Percentiles rank a stretch among this genome's conserved stretches.
Evolutionary conservation across 1,140 invertebrate genomes (phyloP).

Genomic region (Vollenhovia emeryi): DNA sequence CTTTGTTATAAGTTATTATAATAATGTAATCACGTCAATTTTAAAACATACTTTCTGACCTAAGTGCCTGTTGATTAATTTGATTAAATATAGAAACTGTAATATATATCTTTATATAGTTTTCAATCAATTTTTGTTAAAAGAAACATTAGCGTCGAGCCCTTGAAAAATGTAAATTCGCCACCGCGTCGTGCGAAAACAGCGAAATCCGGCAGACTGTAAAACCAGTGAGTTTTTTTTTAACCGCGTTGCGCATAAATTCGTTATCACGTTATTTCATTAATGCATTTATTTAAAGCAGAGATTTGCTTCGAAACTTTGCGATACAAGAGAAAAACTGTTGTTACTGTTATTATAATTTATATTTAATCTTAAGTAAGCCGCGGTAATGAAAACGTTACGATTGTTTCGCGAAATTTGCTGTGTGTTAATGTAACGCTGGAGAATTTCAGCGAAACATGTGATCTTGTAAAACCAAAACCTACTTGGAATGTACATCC

Average conservation of each 20-base stretch:
- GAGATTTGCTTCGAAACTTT: slow-evolving; percentile 31
- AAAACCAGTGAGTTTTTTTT: slow-evolving; percentile 5
- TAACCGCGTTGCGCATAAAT: not conserved
- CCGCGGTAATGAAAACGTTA: slow-evolving; percentile 20
- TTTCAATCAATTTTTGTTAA: slow-evolving; percentile 7
- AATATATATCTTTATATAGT: no score
- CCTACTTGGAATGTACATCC: slow-evolving; percentile 34
- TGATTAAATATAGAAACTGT: not conserved
- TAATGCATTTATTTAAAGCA: slow-evolving; percentile 60
- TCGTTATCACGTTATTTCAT: slow-evolving; percentile 17
- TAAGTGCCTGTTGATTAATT: not conserved
- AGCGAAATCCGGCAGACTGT: not conserved
- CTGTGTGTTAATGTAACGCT: slow-evolving; percentile 28
- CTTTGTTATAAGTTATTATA: not conserved
- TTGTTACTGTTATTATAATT: slow-evolving; percentile 71
- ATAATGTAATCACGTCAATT: slow-evolving; percentile 26
- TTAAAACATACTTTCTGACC: not conserved
- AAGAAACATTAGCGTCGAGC: not conserved
- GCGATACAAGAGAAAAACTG: slow-evolving; percentile 57
- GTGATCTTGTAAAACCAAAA: slow-evolving; percentile 18
- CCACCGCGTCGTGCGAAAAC: not conserved
- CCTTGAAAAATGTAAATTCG: slow-evolving; percentile 20
- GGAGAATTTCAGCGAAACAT: not conserved
- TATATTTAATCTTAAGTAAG: slow-evolving; percentile 55
- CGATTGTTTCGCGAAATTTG: not conserved